Evolutionary conservation across 2,888 invertebrate genomes (phyloP), one percentile per base, ranked within the genome.

Genomic region (Clusia tigrina): DNA sequence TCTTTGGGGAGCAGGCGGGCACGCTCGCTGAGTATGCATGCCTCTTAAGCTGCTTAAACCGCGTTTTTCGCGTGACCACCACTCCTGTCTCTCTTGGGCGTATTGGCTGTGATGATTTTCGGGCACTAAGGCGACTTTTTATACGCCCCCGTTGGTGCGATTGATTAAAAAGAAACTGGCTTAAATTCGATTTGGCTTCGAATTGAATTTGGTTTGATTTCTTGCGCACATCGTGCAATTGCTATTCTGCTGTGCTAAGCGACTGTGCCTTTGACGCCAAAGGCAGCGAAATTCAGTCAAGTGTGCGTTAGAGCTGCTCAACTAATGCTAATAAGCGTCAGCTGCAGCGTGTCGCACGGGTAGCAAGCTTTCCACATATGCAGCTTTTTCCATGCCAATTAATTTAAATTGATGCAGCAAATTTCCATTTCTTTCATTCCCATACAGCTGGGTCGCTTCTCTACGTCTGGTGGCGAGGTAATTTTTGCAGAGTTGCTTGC

Each of bases 381-480:
- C 5, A 17, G 6, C 46, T 5, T 10, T 46, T 46, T 46, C 6
- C n/a, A 46, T 46, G 6, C 6, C n/a, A 69, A 63, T 57, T 46
- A n/a, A 15, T 46, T 5, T 25, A 24, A 54, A 54, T 23, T 54
- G 23, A 15, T n/a, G n/a, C n/a, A n/a, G n/a, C n/a, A n/a, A n/a
- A n/a, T 18, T 26, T 37, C 10, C 32, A 20, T 54, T 54, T 53
- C 2, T 54, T 37, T 46, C 17, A 46, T 56, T 69, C 64, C 66
- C 64, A 60, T 67, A 70, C 77, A 79, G 79, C 79, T 65, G 72
- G 74, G 68, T 73, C 80, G 66, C 70, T 70, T 63, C 72, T 78
- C 66, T 71, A 70, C 62, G 69, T 79, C 67, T 79, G 79, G 79
- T 79, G 80, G 77, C 74, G 70, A 77, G 79, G 79, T 79, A 78